A percentile compares a stretch with the other conserved stretches of the same genome.
Conservation (phyloP, 2,888 invertebrate species). For the Litoditis marina region DNA sequence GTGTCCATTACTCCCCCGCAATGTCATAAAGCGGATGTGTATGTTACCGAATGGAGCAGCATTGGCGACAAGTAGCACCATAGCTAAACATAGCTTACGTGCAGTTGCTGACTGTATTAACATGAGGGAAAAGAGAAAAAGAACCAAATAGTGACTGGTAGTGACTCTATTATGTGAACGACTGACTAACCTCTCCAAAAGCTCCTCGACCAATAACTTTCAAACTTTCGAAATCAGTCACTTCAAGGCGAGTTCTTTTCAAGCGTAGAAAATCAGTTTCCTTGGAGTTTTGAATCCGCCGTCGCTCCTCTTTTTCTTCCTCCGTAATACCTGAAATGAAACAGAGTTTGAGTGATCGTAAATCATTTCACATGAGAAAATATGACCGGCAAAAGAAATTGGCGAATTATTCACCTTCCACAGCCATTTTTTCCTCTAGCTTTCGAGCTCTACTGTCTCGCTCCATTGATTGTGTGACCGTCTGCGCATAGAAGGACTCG, state of each 20-base stretch:
- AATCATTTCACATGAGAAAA: not conserved
- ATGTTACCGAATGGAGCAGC: no score
- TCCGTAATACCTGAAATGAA: slow-evolving; percentile 41
- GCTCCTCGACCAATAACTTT: slow-evolving; percentile 73
- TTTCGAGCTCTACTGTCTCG: slow-evolving; percentile 75
- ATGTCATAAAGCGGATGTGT: no score
- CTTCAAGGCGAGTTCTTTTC: slow-evolving; percentile 75
- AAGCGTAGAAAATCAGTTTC: slow-evolving; percentile 96
- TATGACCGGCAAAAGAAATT: slow-evolving; percentile 9
- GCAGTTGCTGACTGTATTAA: no score
- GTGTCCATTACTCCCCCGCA: no score
- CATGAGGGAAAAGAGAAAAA: no score
- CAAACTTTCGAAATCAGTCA: slow-evolving; percentile 95
- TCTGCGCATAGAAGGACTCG: slow-evolving; percentile 96
- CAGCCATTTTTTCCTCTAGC: slow-evolving; percentile 90
- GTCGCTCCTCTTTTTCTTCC: slow-evolving; percentile 78
- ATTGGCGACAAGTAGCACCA: no score
- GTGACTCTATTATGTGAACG: no score
- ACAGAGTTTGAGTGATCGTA: not conserved
- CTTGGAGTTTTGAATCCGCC: slow-evolving; percentile 92
- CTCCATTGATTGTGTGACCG: slow-evolving; percentile 87
- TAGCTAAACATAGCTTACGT: no score
- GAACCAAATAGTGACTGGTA: no score
- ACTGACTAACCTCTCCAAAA: slow-evolving; percentile 67
- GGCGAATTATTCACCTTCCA: slow-evolving; percentile 71